Percentiles rank a stretch among this genome's conserved stretches.
Evolutionary conservation across 2,797 vertebrate species (phyloP).

Genomic region (Halcyon badia): DNA sequence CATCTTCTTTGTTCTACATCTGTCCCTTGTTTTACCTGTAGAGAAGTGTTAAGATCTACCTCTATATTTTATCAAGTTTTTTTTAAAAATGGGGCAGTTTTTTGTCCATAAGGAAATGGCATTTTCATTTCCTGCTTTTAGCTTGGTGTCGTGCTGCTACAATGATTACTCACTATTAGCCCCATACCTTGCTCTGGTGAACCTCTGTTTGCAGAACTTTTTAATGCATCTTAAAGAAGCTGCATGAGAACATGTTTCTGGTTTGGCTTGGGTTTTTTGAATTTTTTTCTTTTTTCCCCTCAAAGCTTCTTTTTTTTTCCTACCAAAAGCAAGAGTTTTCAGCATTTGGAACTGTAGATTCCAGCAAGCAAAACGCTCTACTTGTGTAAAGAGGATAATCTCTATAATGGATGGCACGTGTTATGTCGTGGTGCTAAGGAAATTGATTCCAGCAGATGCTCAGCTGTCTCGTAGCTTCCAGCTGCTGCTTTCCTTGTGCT

Average conservation of each 20-base stretch:
- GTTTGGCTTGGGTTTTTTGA: background rate
- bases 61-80: background rate
- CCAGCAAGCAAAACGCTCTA: background rate
- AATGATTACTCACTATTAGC: background rate
- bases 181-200: background rate
- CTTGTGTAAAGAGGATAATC: background rate
- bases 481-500: slow-evolving; percentile 41
- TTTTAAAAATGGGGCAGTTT: background rate
- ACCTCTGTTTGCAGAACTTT: background rate
- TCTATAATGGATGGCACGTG: slow-evolving; percentile 31
- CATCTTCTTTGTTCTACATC: background rate
- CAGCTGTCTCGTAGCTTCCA: slow-evolving; percentile 49
- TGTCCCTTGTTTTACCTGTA: background rate
- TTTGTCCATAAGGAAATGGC: background rate
- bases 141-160: background rate
- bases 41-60: background rate
- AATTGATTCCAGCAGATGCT: slow-evolving; percentile 14
- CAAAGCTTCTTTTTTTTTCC: background rate
- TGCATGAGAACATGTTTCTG: background rate
- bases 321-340: background rate
- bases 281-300: no score
- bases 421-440: background rate
- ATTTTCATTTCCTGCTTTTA: background rate
- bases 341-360: background rate
- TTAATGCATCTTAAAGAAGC: background rate